Evolutionary conservation across 1,140 invertebrate genomes (phyloP), one percentile per base, ranked within the genome.

Genomic region (Theocolax elegans): DNA sequence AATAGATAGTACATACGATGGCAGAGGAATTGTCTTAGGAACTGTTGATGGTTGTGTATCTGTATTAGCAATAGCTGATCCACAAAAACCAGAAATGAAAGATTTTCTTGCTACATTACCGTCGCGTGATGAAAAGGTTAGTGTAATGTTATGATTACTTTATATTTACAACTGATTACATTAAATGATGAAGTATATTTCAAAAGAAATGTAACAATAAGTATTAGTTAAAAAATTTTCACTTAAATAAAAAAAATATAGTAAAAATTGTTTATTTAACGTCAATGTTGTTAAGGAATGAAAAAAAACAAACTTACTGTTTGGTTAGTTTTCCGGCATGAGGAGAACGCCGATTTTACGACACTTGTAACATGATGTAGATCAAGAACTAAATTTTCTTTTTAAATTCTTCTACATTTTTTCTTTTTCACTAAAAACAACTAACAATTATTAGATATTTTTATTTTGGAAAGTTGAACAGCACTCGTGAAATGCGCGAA

Each of bases 21-120:
- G 96, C 8, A 92, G 86, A 77, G 92, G 89, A 49, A 88, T 98
- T 31, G 93, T 97, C 1, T 86, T 98, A 23, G 96, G 95, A 0
- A 96, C 95, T 0, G 92, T 97, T 7, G 96, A 99, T 81, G 97
- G 97, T 8, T 97, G 95, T 80, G 88, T 99, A 38, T 95, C 95
- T 1, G 92, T 96, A n/a, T 83, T 98, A 31, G 92, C 93, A 13
- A 94, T 99, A 76, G 92, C 94, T 0, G 96, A 98, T 87, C 92
- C 94, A 1, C 80, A 80, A 15, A 86, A 87, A 64, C 67, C 79
- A 35, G 89, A 90, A 74, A 90, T 91, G 83, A 84, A 87, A 68
- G 87, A 91, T n/a, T 92, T 91, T 80, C 81, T 94, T 7, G 83
- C 84, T 25, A 85, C 84, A 35, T 85, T 94, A 72, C 93, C 93